Conservation (phyloP, 2,113 vertebrate species). For the Hippocampus zosterae region DNA sequence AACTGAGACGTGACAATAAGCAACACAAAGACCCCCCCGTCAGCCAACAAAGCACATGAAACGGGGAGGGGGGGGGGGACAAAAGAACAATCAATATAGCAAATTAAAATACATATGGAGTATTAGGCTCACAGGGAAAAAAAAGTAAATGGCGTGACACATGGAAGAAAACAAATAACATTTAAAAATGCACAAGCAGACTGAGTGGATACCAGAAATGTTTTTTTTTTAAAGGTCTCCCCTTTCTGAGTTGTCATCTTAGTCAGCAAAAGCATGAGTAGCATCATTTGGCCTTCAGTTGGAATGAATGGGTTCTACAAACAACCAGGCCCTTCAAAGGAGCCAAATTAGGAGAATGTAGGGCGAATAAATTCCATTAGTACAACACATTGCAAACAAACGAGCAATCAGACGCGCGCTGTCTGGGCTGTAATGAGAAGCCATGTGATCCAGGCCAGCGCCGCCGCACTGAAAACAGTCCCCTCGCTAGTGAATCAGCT, state of each 20-base stretch:
- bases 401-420: conserved; percentile 55
- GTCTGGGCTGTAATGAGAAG: conserved; percentile 21
- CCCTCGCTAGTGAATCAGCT: conserved; percentile 37
- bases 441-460: conserved; percentile 33
- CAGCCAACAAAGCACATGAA: conserved; percentile 53
- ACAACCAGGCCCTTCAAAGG: conserved; percentile 59
- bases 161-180: conserved; percentile 29
- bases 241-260: not conserved
- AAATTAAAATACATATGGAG: conserved; percentile 37
- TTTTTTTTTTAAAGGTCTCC: conserved; percentile 7
- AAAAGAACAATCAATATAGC: conserved; percentile 28
- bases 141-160: conserved; percentile 42
- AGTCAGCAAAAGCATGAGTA: conserved; percentile 37
- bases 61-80: conserved; percentile 25
- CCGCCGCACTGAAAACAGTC: conserved; percentile 43
- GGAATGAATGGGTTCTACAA: conserved; percentile 46
- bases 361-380: conserved; percentile 66
- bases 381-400: conserved; percentile 61
- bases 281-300: conserved; percentile 44
- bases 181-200: conserved; percentile 29
- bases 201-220: conserved; percentile 56
- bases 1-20: conserved; percentile 70
- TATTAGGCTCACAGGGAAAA: conserved; percentile 28
- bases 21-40: conserved; percentile 53
- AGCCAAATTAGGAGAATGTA: conserved; percentile 52